A percentile compares a stretch with the other conserved stretches of the same genome.
Conservation (phyloP, 2,797 vertebrate genomes). For the Cichlasoma orientale region DNA sequence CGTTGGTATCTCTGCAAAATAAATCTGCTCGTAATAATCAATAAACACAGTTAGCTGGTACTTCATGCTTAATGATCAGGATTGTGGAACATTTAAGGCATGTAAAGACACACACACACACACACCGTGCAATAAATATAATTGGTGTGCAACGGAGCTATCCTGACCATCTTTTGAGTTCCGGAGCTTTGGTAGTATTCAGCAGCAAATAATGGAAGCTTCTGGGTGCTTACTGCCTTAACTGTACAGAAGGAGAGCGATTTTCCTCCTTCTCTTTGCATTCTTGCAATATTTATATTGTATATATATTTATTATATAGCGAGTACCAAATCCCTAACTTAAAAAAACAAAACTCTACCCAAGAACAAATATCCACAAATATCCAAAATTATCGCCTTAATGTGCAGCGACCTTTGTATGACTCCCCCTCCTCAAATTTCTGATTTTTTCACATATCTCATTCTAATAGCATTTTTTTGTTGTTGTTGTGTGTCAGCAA, state of each 20-base stretch:
- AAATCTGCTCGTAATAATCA: background rate
- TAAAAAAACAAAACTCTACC: no score
- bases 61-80: background rate
- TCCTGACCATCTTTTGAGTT: background rate
- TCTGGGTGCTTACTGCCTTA: background rate
- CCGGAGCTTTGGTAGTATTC: background rate
- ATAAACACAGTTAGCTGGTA: background rate
- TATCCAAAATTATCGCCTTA: background rate
- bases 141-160: background rate
- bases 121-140: conserved; percentile 20
- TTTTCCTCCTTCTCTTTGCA: no score
- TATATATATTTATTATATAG: no score
- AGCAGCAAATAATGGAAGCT: background rate
- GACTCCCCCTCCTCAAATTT: conserved; percentile 45
- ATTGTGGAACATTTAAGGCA: background rate
- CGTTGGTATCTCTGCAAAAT: background rate
- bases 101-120: background rate
- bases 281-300: no score
- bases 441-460: conserved; percentile 75
- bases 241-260: no score
- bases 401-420: conserved; percentile 65
- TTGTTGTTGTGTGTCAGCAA: conserved; percentile 11
- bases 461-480: conserved; percentile 69
- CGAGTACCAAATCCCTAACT: no score
- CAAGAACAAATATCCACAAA: background rate